phyloP scores from a whole-genome alignment of 2,797 vertebrate species.

The Microctenopoma stevenorrisi region DNA sequence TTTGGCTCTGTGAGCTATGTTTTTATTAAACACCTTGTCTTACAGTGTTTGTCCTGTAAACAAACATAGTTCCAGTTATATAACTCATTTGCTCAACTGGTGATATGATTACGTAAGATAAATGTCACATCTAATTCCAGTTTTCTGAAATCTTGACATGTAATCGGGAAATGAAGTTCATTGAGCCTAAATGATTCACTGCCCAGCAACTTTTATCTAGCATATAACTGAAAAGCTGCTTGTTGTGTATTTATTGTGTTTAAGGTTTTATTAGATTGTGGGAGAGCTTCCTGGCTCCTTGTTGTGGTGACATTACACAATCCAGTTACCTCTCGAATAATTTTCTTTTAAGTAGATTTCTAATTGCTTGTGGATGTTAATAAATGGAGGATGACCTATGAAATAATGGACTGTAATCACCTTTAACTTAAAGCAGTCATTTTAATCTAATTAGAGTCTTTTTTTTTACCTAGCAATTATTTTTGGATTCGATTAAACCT shows the following conservation, averaged over 20 bases:
- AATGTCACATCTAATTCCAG: constrained; percentile 9
- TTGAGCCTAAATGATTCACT: constrained; percentile 20
- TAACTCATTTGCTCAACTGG: constrained; percentile 33
- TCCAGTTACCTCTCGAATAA: constrained; percentile 54
- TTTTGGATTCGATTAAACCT: constrained; percentile 40
- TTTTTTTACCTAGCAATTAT: constrained; percentile 13
- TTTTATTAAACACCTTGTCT: constrained; percentile 16
- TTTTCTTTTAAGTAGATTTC: constrained; percentile 61
- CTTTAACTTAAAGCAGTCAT: background rate
- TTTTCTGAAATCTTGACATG: constrained; percentile 41
- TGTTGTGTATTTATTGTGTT: constrained; percentile 47
- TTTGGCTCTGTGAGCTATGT: constrained; percentile 8
- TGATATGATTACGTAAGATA: constrained; percentile 37
- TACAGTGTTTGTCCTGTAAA: constrained; percentile 52
- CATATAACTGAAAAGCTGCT: constrained; percentile 38
- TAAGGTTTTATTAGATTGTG: constrained; percentile 58
- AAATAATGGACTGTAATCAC: constrained; percentile 20
- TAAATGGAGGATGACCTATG: constrained; percentile 22
- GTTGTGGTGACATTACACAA: constrained; percentile 51
- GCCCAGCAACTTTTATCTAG: constrained; percentile 14
- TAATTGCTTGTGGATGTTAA: constrained; percentile 26
- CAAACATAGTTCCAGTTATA: constrained; percentile 43
- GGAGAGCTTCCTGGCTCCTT: constrained; percentile 59
- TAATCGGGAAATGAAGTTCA: constrained; percentile 49
- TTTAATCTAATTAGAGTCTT: constrained; percentile 24